Evolutionary conservation across 2,797 vertebrate genomes (phyloP), one percentile per base, ranked within the genome.

Genomic region (Tiaroga cobitis): DNA sequence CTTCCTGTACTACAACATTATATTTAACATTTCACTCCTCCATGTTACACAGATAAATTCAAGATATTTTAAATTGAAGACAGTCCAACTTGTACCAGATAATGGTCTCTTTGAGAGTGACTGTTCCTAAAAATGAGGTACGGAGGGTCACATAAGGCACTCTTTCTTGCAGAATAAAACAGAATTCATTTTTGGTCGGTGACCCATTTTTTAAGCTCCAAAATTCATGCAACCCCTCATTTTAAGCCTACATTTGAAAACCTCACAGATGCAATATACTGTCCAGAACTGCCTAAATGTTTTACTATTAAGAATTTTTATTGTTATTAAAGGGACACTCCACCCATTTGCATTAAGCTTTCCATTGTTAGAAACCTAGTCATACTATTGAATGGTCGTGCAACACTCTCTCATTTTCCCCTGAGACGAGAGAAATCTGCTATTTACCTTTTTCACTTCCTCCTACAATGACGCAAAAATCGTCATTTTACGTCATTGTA

Each of bases 1-100:
- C 80, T 59, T 26, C 1, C 5, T 59, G 68, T 82, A 46, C 39
- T 37, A n/a, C 43, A 49, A 73, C 7, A 65, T 61, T 63, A 74
- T 65, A 49, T 82, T 74, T 34, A 74, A 82, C 19, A 19, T 32
- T 61, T 73, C 51, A 61, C 68, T 73, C 56, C 70, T 46, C 26
- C 8, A 18, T 37, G 19, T 73, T 74, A 24, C 54, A 46, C 21
- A 6, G 19, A 29, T 74, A 49, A 63, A 82, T 65, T 34, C 32
- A 4, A 63, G 26, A 37, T 46, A 46, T 74, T 82, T 73, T 46
- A 34, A 11, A 78, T 18, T 78, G 24, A 78, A 78, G 24, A 82
- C 68, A 82, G 54, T 63, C 54, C 16, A 61, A 72, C n/a, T 43
- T 61, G 51, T 61, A n/a, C 70, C 15, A 65, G 41, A 82, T 51